Evolutionary conservation across 2,888 invertebrate species (phyloP).

Genomic region (Synergus umbraculus): DNA sequence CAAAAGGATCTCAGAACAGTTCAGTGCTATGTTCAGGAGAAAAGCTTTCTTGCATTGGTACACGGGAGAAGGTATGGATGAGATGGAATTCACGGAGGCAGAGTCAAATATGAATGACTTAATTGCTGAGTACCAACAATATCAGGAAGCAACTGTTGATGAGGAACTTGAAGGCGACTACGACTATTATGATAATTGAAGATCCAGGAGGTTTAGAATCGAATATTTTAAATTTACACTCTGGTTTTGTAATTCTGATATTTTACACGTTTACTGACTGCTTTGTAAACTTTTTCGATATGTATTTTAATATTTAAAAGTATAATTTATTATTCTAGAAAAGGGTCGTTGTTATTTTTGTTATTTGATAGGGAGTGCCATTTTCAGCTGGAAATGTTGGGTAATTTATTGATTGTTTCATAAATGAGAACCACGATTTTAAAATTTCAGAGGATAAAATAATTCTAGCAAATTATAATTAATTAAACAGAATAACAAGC

Average conservation of each 20-base stretch:
- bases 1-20: constrained; percentile 93
- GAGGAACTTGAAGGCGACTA: constrained; percentile 81
- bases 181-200: constrained; percentile 76
- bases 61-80: constrained; percentile 98
- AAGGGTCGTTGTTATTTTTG: not conserved
- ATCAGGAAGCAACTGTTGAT: constrained; percentile 95
- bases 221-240: not conserved
- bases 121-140: constrained; percentile 96
- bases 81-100: constrained; percentile 98
- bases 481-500: too few species aligned
- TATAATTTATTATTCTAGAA: not conserved
- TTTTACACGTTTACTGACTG: not conserved
- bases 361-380: too few species aligned
- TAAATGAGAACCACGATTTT: too few species aligned
- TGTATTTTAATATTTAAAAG: not conserved
- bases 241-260: not conserved
- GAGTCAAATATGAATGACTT: constrained; percentile 97
- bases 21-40: constrained; percentile 96
- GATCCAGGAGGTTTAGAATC: not conserved
- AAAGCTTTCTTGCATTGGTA: constrained; percentile 99
- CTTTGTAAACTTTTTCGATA: not conserved
- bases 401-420: too few species aligned
- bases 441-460: too few species aligned
- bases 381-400: too few species aligned
- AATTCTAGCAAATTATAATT: too few species aligned